These are phyloP conservation scores for Cliona cf. orientalis DNA, from an alignment of 37 sponge, comb jelly and placozoan species.

Conservation along the genomic window DNA sequence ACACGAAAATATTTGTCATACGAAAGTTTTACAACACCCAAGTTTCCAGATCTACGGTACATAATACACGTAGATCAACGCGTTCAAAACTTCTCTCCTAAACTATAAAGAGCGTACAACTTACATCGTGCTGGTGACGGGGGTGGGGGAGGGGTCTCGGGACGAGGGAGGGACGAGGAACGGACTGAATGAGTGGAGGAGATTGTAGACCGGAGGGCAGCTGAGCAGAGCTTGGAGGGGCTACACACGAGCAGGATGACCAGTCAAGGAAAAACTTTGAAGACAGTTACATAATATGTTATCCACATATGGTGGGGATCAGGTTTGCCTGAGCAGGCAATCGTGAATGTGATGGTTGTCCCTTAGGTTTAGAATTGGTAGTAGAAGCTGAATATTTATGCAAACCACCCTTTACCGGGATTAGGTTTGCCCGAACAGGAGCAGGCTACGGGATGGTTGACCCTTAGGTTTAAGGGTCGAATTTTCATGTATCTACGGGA, in stretches of 20 bases:
- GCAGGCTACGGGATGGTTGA: too few species aligned
- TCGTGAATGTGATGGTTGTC: too few species aligned
- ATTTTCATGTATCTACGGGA: too few species aligned
- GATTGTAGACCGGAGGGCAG: constrained; percentile 64
- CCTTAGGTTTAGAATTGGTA: too few species aligned
- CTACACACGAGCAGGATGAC: not conserved
- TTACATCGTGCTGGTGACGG: constrained; percentile 74
- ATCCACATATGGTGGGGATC: too few species aligned
- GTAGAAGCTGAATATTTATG: too few species aligned
- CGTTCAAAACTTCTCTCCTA: not conserved
- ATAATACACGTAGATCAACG: not conserved
- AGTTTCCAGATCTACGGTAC: not conserved
- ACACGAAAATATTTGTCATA: too few species aligned
- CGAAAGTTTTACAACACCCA: not conserved
- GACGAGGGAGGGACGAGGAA: constrained; percentile 34
- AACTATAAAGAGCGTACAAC: not conserved
- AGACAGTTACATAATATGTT: too few species aligned
- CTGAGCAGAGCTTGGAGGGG: constrained; percentile 81
- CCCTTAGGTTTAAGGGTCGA: too few species aligned
- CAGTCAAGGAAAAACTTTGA: constrained; percentile 11
- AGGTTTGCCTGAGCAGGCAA: too few species aligned
- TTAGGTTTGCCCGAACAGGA: too few species aligned
- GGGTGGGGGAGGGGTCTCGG: constrained; percentile 45
- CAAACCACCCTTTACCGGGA: too few species aligned
- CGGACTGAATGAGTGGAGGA: constrained; percentile 45